Evolutionary conservation across 2,113 vertebrate genomes (phyloP), one percentile per base, ranked within the genome.

Genomic region (Eidolon helvum): DNA sequence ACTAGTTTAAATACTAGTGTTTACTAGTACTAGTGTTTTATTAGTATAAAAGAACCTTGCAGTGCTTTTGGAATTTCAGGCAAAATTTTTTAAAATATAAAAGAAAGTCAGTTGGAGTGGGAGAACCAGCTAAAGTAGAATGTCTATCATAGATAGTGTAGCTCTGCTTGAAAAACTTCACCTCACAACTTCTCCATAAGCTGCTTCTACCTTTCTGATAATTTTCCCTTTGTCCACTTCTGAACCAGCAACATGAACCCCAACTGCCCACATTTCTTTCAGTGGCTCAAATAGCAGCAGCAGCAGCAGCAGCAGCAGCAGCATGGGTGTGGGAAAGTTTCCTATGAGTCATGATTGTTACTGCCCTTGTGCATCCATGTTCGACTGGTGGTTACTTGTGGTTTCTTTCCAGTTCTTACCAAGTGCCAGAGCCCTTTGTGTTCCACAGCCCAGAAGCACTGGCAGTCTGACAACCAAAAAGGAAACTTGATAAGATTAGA

Each of bases 401-500:
- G 38, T 33, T 92, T 96, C 78, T 69, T 5, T 69, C 57, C 68
- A 83, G 84, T 7, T 30, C 48, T 40, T 65, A 77, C 35, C 83
- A 89, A 86, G 93, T 19, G 55, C 53, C n/a, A 69, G 2, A 35
- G 83, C 57, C 35, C 65, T 93, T 8, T 11, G 26, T 40, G 18
- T 16, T 22, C 6, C 69, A 74, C 7, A 83, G 83, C 8, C 26
- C 22, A 38, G 72, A 2, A 21, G 22, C 24, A 22, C 0, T 89
- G 78, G 86, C 72, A 74, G 38, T 30, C 35, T 82, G 40, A 78
- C 74, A 94, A 43, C 15, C 14, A 28, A 80, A 79, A 50, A 8
- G 77, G 71, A 92, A 96, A 93, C 71, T 14, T 33, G 86, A 30
- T 66, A 85, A 9, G 90, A 93, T 91, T 78, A 85, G 11, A 90